Percentiles rank a stretch among this genome's conserved stretches.
Conservation (phyloP, 2,888 invertebrate species). For the Hemicrepidius hirtus region DNA sequence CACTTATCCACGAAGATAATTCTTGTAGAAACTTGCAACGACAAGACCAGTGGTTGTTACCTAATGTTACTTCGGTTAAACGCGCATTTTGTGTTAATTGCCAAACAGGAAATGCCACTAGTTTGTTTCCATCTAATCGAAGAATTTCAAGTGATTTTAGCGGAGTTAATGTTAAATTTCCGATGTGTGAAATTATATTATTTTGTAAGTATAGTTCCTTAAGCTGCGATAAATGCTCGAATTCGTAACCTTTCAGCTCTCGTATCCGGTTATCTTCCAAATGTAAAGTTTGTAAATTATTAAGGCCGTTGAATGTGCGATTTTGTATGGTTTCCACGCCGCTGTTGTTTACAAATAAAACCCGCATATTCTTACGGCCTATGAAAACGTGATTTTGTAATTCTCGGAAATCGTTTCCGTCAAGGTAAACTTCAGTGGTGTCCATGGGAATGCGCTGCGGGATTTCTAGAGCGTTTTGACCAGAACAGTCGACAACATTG, state of each 20-base stretch:
- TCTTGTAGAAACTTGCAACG: conserved; percentile 92
- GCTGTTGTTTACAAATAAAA: conserved; percentile 89
- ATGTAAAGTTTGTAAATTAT: conserved; percentile 86
- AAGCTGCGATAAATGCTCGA: conserved; percentile 85
- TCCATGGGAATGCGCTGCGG: conserved; percentile 94
- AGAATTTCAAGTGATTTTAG: conserved; percentile 86
- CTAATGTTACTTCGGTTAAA: conserved; percentile 84
- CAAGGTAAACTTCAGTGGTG: conserved; percentile 93
- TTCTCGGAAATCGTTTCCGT: conserved; percentile 90
- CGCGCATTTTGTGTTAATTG: conserved; percentile 81
- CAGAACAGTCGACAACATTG: conserved; percentile 93
- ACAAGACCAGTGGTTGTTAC: conserved; percentile 92
- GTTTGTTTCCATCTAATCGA: conserved; percentile 88
- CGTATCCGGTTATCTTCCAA: conserved; percentile 89
- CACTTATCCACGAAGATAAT: conserved; percentile 87
- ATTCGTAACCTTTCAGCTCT: conserved; percentile 88
- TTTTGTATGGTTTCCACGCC: conserved; percentile 90
- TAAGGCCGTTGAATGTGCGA: conserved; percentile 91
- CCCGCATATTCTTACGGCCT: conserved; percentile 91
- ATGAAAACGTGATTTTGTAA: conserved; percentile 92
- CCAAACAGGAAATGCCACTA: conserved; percentile 88
- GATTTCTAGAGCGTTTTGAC: conserved; percentile 84
- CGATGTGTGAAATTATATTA: conserved; percentile 86
- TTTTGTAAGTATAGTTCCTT: conserved; percentile 91
- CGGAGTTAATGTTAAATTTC: conserved; percentile 86